A percentile compares a stretch with the other conserved stretches of the same genome.
Evolutionary conservation across 2,797 vertebrate genomes (phyloP).

Genomic region (Onychomys leucogaster): DNA sequence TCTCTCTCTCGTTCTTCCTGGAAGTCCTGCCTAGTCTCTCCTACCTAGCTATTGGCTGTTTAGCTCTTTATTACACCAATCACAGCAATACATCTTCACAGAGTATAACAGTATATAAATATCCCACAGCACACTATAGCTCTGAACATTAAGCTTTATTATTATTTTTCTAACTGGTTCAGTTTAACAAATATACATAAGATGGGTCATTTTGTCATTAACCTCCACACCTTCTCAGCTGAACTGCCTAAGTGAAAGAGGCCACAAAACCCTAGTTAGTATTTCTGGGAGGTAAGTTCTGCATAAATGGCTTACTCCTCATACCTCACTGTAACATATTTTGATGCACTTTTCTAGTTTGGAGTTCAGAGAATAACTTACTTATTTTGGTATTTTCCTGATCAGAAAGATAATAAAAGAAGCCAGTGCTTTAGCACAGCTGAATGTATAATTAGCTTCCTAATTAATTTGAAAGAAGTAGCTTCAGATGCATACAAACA

Average conservation of each 20-base stretch:
- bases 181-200: background rate
- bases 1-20: background rate
- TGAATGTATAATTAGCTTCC: slow-evolving; percentile 28
- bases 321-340: background rate
- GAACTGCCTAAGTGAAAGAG: background rate
- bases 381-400: slow-evolving; percentile 10
- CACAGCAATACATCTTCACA: background rate
- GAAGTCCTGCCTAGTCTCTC: background rate
- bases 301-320: background rate
- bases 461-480: background rate
- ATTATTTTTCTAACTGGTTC: background rate
- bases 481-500: background rate
- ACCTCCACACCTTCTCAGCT: background rate
- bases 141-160: background rate
- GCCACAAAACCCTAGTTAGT: background rate
- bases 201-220: background rate
- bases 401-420: slow-evolving; percentile 14
- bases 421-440: background rate
- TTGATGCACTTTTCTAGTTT: background rate
- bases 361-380: background rate
- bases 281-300: background rate
- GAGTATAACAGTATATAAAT: background rate
- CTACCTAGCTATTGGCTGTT: background rate
- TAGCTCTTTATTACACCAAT: background rate
- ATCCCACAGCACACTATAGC: background rate